Base-by-base conservation (phyloP, 2,113 vertebrate species). In the Phocoena phocoena region DNA sequence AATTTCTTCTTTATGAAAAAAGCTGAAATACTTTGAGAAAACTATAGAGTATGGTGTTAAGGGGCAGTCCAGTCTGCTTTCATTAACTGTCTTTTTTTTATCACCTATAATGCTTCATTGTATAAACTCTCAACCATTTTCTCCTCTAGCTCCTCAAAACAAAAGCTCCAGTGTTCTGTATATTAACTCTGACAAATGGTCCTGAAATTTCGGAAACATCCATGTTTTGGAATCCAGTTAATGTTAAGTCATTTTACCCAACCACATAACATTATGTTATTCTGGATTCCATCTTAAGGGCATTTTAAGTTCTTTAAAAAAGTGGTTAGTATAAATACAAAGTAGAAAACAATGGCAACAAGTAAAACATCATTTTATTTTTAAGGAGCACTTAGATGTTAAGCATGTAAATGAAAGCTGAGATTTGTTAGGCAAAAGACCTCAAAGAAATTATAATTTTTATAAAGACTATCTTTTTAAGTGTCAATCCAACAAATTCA, bases 391-490 rank as follows among this genome's bases (percentile, higher is more conserved):
- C 41, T 76, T 81, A 44, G 5, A 71, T 88, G 1, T 84, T 84
- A 88, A 44, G 23, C 12, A 86, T 86, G 20, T 25, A 88, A 31
- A 68, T 60, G n/a, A 87, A 83, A 83, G 3, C 21, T 36, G 74
- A 36, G 26, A 25, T 77, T 88, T 68, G 44, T 23, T 82, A 50
- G 47, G 18, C 1, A 60, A 13, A 33, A 33, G 13, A 86, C 11
- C 12, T 96, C 13, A 63, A 89, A 88, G 28, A 88, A 92, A 90
- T 47, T 73, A 10, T 68, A 28, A 74, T 53, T 96, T 94, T 87
- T 67, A 44, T 86, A 55, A 86, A 85, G 14, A 86, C 1, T 84
- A 95, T 41, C 60, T 47, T 80, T 20, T 14, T 36, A 65, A 63
- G 17, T n/a, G 6, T 91, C 58, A 80, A 15, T 8, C 4, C 4